Percentiles rank a stretch among this genome's conserved stretches.
Conservation (phyloP, 2,113 vertebrate species). For the Patagioenas fasciata region DNA sequence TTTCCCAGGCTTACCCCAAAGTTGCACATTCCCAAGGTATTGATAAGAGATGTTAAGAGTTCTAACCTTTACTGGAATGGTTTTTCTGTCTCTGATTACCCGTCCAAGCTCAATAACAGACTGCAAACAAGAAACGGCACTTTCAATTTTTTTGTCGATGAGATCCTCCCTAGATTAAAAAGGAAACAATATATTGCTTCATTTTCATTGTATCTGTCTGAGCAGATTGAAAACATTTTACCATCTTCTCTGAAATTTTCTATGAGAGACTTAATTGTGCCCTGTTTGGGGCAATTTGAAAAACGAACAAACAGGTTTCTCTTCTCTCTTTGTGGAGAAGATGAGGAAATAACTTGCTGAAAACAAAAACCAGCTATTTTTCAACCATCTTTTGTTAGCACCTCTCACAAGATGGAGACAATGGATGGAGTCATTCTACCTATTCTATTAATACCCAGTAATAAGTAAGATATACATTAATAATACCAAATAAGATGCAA, state of each 20-base stretch:
- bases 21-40: not conserved
- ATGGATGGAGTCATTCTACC: not conserved
- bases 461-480: not conserved
- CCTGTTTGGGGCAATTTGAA: not conserved
- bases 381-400: not conserved
- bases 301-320: not conserved
- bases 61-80: slow-evolving; percentile 93
- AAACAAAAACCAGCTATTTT: slow-evolving; percentile 15
- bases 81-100: slow-evolving; percentile 95
- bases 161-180: slow-evolving; percentile 81
- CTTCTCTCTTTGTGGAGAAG: not conserved
- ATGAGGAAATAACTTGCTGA: not conserved
- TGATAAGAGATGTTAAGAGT: not conserved
- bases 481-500: not conserved
- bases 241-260: not conserved
- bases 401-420: not conserved
- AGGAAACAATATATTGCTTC: not conserved
- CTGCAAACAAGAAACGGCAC: slow-evolving; percentile 91
- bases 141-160: slow-evolving; percentile 94
- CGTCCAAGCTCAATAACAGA: slow-evolving; percentile 97
- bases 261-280: not conserved
- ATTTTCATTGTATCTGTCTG: not conserved
- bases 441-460: not conserved
- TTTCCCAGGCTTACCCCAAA: not conserved
- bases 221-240: not conserved